Conservation (phyloP, 1,140 invertebrate genomes). For the Sinella curviseta region DNA sequence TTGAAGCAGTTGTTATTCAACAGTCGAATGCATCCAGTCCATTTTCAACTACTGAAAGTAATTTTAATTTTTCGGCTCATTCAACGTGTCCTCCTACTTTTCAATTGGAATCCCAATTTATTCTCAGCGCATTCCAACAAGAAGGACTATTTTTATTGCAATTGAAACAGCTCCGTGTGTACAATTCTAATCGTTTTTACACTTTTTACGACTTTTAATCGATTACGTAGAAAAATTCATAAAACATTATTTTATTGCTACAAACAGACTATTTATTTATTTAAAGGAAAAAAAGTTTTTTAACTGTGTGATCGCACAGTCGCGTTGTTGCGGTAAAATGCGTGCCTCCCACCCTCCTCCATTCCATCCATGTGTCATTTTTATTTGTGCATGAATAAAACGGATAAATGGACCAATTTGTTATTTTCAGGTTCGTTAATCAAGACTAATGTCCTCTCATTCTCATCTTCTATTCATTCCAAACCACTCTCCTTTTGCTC, state of each 20-base stretch:
- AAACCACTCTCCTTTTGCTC: background rate
- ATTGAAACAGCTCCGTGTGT: background rate
- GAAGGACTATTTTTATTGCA: background rate
- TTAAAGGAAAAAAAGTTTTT: too few relatives aligned
- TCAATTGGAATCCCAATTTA: constrained; percentile 3
- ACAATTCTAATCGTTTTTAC: background rate
- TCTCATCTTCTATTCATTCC: background rate
- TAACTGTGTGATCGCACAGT: too few relatives aligned
- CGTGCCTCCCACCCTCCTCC: background rate
- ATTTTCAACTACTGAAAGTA: background rate
- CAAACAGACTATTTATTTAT: too few relatives aligned
- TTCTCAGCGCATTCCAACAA: background rate
- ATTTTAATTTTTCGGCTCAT: constrained; percentile 19
- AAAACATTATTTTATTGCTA: background rate
- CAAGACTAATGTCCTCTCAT: constrained; percentile 25
- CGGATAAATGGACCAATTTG: constrained; percentile 12
- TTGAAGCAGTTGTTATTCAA: background rate
- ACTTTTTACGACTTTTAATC: background rate
- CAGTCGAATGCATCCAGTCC: background rate
- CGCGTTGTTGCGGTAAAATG: too few relatives aligned
- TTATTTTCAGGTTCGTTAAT: constrained; percentile 26
- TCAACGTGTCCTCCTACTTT: constrained; percentile 6
- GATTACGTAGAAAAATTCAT: background rate
- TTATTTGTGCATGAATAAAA: constrained; percentile 18
- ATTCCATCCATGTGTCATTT: background rate